Conservation (phyloP, 2,888 invertebrate species). For the Oscheius myriophilus region DNA sequence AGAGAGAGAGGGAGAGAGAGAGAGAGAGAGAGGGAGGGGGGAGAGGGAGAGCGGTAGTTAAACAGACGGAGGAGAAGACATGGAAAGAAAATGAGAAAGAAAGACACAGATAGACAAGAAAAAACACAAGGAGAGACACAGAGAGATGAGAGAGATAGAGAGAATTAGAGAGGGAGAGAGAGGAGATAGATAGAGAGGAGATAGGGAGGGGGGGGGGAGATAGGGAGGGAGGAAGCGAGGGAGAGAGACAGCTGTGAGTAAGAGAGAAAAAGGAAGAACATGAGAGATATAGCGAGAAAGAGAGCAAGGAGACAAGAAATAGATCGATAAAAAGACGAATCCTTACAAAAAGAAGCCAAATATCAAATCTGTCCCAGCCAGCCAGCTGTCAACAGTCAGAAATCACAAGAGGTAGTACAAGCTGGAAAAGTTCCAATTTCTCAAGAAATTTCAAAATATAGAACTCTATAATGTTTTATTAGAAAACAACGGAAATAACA, state of each 20-base stretch:
- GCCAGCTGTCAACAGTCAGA: too few relatives aligned
- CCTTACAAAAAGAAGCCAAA: too few relatives aligned
- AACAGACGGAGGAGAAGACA: not conserved
- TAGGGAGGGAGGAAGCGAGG: not conserved
- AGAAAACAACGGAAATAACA: slow-evolving; percentile 9
- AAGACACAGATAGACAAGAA: not conserved
- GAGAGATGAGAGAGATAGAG: not conserved
- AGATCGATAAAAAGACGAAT: too few relatives aligned
- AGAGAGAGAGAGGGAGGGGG: too few relatives aligned
- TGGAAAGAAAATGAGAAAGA: not conserved
- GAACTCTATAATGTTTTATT: not conserved
- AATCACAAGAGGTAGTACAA: too few relatives aligned
- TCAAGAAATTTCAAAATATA: too few relatives aligned
- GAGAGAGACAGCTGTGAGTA: not conserved
- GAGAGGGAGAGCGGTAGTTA: not conserved
- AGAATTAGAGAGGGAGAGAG: not conserved
- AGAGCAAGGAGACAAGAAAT: not conserved
- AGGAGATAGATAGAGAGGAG: not conserved
- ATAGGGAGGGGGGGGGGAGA: not conserved
- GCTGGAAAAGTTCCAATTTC: too few relatives aligned
- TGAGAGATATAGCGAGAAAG: not conserved
- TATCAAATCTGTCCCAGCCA: too few relatives aligned
- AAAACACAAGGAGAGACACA: not conserved
- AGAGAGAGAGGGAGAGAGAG: too few relatives aligned
- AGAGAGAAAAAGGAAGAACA: not conserved